Conservation (phyloP, 2,888 invertebrate species). For the Cephus pygmeus region DNA sequence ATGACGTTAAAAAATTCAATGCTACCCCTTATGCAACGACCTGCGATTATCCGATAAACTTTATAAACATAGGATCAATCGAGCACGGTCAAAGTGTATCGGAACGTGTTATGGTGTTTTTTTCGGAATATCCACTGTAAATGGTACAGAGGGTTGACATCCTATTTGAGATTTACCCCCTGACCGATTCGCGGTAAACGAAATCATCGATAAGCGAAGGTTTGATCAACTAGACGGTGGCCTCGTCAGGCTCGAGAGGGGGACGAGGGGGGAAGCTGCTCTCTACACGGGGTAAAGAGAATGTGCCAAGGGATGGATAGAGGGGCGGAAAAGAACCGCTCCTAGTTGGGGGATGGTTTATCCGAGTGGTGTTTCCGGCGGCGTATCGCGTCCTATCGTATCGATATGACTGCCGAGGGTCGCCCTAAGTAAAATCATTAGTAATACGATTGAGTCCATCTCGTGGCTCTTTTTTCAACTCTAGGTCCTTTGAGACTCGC, state of each 20-base stretch:
- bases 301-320: not conserved
- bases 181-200: slow-evolving; percentile 49
- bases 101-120: not conserved
- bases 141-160: not conserved
- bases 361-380: slow-evolving; percentile 48
- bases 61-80: not conserved
- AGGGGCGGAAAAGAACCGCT: not conserved
- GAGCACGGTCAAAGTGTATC: not conserved
- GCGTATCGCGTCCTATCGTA: slow-evolving; percentile 50
- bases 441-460: slow-evolving; percentile 52
- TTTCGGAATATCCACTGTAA: not conserved
- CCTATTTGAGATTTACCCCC: slow-evolving; percentile 15
- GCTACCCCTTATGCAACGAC: too few relatives aligned
- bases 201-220: slow-evolving; percentile 51
- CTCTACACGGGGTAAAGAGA: not conserved
- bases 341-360: slow-evolving; percentile 38
- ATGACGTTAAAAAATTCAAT: not conserved
- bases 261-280: not conserved
- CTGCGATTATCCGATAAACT: not conserved
- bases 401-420: slow-evolving; percentile 57
- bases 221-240: slow-evolving; percentile 3
- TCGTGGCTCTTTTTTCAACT: slow-evolving; percentile 10
- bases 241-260: slow-evolving; percentile 20
- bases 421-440: slow-evolving; percentile 56
- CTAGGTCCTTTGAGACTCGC: not conserved